Conservation (phyloP, 2,888 invertebrate genomes). For the Stratiomys singularior region DNA sequence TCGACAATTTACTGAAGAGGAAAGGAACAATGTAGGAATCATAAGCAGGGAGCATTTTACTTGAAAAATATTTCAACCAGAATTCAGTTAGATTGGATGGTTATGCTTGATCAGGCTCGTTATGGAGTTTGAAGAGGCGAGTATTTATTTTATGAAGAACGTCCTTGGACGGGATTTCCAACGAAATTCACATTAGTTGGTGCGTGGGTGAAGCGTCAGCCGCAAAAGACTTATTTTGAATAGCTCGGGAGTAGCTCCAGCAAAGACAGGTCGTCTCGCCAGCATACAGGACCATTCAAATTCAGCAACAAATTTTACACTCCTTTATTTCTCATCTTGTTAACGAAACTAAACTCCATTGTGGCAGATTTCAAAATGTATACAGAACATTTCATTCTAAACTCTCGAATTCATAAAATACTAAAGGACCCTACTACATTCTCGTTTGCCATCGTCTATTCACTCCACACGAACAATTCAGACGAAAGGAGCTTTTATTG, state of each 20-base stretch:
- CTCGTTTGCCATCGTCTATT: background rate
- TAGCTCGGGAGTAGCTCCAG: too few relatives aligned
- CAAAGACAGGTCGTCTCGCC: background rate
- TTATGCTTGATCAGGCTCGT: too few relatives aligned
- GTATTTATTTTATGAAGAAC: too few relatives aligned
- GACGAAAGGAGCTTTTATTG: slow-evolving; percentile 21
- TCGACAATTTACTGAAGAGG: slow-evolving; percentile 20
- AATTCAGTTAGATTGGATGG: too few relatives aligned
- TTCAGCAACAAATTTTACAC: background rate
- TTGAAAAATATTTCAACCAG: too few relatives aligned
- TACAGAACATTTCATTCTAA: background rate
- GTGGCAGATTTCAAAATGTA: background rate
- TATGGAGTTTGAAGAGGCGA: too few relatives aligned
- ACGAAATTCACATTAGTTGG: too few relatives aligned
- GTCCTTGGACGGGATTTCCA: too few relatives aligned
- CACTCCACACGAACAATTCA: background rate
- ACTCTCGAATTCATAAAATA: background rate
- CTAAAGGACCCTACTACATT: background rate
- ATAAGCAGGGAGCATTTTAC: too few relatives aligned
- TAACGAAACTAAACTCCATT: background rate
- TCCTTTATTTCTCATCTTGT: background rate
- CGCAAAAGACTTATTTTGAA: too few relatives aligned
- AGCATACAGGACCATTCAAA: background rate
- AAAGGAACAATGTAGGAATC: background rate
- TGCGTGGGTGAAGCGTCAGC: too few relatives aligned